Percentiles rank a stretch among this genome's conserved stretches.
Conservation (phyloP, 2,888 invertebrate species). For the Cinara cedri region DNA sequence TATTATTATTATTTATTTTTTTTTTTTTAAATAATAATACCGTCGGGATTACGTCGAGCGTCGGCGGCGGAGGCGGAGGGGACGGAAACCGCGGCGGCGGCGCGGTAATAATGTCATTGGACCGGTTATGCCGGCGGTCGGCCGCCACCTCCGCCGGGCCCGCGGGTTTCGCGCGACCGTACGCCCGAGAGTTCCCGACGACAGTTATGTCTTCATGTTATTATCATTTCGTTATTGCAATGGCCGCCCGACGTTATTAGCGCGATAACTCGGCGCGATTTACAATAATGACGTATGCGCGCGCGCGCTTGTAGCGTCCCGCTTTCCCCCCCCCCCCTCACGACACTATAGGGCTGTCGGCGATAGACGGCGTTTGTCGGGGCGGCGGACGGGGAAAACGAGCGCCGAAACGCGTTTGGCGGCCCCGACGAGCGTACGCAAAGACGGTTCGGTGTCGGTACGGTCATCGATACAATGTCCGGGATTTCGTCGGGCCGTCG, state of each 20-base stretch:
- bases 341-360: too few species aligned
- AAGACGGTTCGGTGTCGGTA: too few species aligned
- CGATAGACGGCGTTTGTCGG: too few species aligned
- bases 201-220: conserved; percentile 52
- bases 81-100: neutral
- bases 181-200: conserved; percentile 43
- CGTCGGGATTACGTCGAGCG: too few species aligned
- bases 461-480: too few species aligned
- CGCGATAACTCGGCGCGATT: conserved; percentile 3
- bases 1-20: too few species aligned
- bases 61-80: neutral
- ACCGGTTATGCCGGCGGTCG: conserved; percentile 52
- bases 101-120: conserved; percentile 48
- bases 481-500: too few species aligned
- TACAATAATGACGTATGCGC: neutral
- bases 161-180: neutral
- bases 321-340: too few species aligned
- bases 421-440: too few species aligned
- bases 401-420: too few species aligned
- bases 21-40: conserved; percentile 23
- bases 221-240: conserved; percentile 39
- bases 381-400: too few species aligned
- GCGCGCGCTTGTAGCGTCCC: too few species aligned
- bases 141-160: conserved; percentile 28
- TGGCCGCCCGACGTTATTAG: conserved; percentile 34